Percentiles rank a stretch among this genome's conserved stretches.
These are phyloP conservation scores for Rhagologus leucostigma DNA, from an alignment of 2,113 vertebrate genomes.

Conservation along the genomic window DNA sequence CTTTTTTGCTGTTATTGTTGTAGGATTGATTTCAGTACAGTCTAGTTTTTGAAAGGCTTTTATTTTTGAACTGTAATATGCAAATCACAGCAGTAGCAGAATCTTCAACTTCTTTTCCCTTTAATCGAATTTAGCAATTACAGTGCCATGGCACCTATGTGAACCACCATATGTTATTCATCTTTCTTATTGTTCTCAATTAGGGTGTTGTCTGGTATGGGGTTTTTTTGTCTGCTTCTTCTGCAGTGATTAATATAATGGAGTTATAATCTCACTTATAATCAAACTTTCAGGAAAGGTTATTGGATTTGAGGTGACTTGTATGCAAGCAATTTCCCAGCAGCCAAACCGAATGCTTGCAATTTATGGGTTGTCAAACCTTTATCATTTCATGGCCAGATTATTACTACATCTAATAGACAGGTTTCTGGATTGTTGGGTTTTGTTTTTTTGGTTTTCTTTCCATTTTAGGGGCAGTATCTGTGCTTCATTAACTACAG, in stretches of 20 bases:
- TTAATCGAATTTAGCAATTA: constrained; percentile 69
- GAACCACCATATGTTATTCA: constrained; percentile 45
- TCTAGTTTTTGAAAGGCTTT: not conserved
- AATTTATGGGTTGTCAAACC: constrained; percentile 36
- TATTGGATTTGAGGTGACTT: constrained; percentile 50
- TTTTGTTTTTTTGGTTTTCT: not conserved
- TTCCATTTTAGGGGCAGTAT: constrained; percentile 21
- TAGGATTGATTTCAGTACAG: not conserved
- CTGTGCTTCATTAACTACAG: constrained; percentile 70
- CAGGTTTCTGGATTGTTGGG: constrained; percentile 11
- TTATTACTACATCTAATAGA: constrained; percentile 11
- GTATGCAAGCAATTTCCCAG: constrained; percentile 38
- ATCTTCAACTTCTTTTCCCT: constrained; percentile 11
- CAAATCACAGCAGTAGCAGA: not conserved
- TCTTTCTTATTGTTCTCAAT: constrained; percentile 71
- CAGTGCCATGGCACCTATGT: constrained; percentile 44
- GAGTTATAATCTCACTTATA: constrained; percentile 67
- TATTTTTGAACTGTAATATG: constrained; percentile 23
- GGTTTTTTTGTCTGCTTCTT: not conserved
- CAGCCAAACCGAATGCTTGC: not conserved
- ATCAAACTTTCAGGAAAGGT: constrained; percentile 53
- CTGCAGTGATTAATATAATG: constrained; percentile 53
- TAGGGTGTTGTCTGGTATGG: constrained; percentile 51
- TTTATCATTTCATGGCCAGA: constrained; percentile 22
- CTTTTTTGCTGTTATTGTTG: not conserved